Evolutionary conservation across 2,113 vertebrate species (phyloP), one percentile per base, ranked within the genome.

Genomic region (Halichoeres trimaculatus): DNA sequence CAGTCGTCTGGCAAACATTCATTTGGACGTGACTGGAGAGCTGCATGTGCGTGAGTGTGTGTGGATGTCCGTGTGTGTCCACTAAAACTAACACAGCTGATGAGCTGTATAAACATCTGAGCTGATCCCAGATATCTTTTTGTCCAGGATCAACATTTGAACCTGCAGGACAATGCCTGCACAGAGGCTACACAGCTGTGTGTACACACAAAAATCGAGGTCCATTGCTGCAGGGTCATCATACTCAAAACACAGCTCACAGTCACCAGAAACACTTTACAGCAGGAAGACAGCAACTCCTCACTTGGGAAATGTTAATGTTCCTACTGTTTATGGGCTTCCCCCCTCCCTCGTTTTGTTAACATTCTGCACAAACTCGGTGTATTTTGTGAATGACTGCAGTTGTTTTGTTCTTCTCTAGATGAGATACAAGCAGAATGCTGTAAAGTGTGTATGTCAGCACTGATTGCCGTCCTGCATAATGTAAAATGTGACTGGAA

Each of bases 151-250:
- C 70, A 83, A 85, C 76, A 85, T 88, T 80, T 71, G 84, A 90
- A 35, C 57, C 67, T 61, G 60, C 11, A 72, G 76, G 81, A 91
- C 91, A 91, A 90, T 89, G 80, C 50, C 70, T 83, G 78, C 63
- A 74, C 82, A 83, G 83, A 76, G 83, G 86, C 84, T 68, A 64
- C 81, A 78, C 88, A 91, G 87, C 85, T 91, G 87, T 90, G 77
- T 83, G 83, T 74, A 83, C 83, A 88, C 83, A 88, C 36, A 64
- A 55, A 51, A 76, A 62, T 43, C 20, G 8, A 71, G 65, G 52
- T 65, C 60, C 63, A 66, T 50, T 19, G n/a, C 75, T 64, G 11
- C 58, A 70, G 82, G 84, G 85, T 86, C 77, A 90, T 63, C 77
- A 35, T 22, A 72, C 55, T 76, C 73, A 71, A 84, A 83, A 84